phyloP scores from a whole-genome alignment of 2,888 invertebrate species.

The Limnephilus marmoratus region DNA sequence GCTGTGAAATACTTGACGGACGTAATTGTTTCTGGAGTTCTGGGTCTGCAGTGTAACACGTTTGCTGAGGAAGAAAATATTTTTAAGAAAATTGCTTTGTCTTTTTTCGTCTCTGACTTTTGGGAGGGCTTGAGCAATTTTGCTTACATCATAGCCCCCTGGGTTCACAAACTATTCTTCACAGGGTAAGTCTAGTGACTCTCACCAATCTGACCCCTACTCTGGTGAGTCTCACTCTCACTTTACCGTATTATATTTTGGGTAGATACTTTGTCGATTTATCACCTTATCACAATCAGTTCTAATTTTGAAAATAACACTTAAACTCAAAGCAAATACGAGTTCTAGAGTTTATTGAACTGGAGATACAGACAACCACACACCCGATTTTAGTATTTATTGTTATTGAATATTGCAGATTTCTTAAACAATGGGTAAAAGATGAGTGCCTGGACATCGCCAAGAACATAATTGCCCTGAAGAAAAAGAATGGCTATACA shows the following conservation, averaged over 20 bases:
- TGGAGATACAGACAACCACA: no score
- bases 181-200: conserved; percentile 3
- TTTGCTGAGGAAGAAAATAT: conserved; percentile 58
- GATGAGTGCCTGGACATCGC: conserved; percentile 51
- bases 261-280: background rate
- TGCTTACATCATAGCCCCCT: conserved; percentile 50
- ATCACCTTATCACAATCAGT: no score
- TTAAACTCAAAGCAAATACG: no score
- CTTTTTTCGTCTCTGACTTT: conserved; percentile 53
- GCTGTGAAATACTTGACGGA: conserved; percentile 62
- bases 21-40: conserved; percentile 53
- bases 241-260: no score
- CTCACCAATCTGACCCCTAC: no score
- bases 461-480: conserved; percentile 41
- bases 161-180: conserved; percentile 21
- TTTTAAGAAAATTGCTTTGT: conserved; percentile 57
- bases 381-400: background rate
- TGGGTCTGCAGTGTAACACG: conserved; percentile 60
- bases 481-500: conserved; percentile 50
- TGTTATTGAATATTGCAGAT: conserved; percentile 45
- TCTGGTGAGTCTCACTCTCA: no score
- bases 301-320: no score
- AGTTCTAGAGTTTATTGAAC: no score
- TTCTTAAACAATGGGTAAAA: conserved; percentile 49
- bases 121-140: conserved; percentile 42